Evolutionary conservation across 2,113 vertebrate genomes (phyloP).

Genomic region (Zosterops hypoxanthus): DNA sequence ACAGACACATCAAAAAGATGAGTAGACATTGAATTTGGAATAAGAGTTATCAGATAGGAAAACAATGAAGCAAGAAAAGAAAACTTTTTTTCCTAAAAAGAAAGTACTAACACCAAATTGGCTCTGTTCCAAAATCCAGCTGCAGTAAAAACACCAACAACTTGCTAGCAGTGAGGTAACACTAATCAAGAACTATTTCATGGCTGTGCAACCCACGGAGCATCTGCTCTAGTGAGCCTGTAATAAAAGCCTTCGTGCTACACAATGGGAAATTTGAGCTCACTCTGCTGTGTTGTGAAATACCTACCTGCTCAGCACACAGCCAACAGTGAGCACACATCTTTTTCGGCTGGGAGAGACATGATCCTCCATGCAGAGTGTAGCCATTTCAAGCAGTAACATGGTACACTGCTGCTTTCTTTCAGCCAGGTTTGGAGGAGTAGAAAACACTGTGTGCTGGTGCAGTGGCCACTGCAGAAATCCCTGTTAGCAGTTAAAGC

Average conservation of each 20-base stretch:
- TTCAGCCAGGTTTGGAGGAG: neutral
- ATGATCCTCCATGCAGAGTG: accelerated
- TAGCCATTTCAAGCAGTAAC: neutral
- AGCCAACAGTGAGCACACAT: neutral
- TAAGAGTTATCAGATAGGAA: neutral
- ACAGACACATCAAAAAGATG: neutral
- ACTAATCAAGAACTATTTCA: conserved; percentile 4
- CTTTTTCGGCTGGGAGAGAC: neutral
- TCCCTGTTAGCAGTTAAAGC: neutral
- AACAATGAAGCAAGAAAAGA: neutral
- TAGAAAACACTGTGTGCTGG: neutral
- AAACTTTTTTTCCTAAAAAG: neutral
- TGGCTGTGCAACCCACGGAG: neutral
- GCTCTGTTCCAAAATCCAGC: neutral
- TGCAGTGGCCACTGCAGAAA: neutral
- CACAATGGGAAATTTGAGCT: neutral
- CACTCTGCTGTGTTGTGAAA: neutral
- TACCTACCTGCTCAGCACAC: neutral
- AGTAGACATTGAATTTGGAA: neutral
- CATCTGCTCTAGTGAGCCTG: neutral
- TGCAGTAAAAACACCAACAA: neutral
- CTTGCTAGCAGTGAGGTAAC: neutral
- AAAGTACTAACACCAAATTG: neutral
- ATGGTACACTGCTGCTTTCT: neutral
- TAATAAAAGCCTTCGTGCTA: neutral